Evolutionary conservation across 2,113 vertebrate genomes (phyloP).

Genomic region (Pleuronectes platessa): DNA sequence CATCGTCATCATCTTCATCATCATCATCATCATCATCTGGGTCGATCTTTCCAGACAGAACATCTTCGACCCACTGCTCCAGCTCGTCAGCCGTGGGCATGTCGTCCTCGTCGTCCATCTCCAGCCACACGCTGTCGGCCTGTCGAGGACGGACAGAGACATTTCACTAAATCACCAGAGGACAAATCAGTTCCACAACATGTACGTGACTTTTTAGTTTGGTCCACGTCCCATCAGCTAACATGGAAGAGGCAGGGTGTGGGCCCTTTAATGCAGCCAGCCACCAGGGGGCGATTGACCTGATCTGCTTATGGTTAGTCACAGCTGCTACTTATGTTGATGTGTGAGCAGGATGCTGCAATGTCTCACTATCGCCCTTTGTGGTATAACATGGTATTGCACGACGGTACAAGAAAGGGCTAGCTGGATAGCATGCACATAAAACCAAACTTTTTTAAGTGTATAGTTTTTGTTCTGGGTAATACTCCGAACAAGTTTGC

Average conservation of each 20-base stretch:
- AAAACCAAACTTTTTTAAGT: too few relatives aligned
- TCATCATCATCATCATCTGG: conserved; percentile 86
- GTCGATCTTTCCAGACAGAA: conserved; percentile 88
- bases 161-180: too few relatives aligned
- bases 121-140: conserved; percentile 94
- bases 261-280: too few relatives aligned
- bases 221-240: too few relatives aligned
- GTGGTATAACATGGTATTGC: not conserved
- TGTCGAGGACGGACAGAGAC: conserved; percentile 47
- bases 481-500: too few relatives aligned
- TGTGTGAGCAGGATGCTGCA: too few relatives aligned
- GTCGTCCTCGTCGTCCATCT: conserved; percentile 91
- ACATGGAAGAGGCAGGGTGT: too few relatives aligned
- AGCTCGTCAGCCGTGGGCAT: conserved; percentile 88
- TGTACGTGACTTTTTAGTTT: too few relatives aligned
- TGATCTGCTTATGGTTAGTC: too few relatives aligned
- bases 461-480: too few relatives aligned
- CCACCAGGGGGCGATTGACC: too few relatives aligned
- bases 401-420: not conserved
- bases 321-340: too few relatives aligned
- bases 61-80: conserved; percentile 91
- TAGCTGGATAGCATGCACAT: not conserved
- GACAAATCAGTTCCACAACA: not conserved
- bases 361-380: not conserved
- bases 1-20: conserved; percentile 74